phyloP scores from a whole-genome alignment of 2,113 vertebrate species.

The Sitta europaea region DNA sequence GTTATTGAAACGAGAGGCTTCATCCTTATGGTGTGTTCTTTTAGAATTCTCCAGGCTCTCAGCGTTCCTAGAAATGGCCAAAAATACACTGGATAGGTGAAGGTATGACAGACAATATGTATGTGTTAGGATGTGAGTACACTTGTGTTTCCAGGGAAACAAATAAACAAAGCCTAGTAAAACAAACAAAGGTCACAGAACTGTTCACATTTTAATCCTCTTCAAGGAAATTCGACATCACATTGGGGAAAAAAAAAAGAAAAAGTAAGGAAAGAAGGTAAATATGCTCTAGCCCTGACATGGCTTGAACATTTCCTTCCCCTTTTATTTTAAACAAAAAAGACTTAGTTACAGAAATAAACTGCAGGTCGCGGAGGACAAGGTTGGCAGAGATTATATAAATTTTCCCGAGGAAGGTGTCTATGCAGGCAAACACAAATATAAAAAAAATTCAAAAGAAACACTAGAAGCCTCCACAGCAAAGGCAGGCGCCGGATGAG shows the following conservation, averaged over 20 bases:
- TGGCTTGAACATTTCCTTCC: rapidly evolving
- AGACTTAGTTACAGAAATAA: background rate
- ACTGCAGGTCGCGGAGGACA: rapidly evolving
- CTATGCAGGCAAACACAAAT: rapidly evolving
- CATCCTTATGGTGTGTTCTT: rapidly evolving
- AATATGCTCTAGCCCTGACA: rapidly evolving
- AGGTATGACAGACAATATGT: rapidly evolving
- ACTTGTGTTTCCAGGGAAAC: rapidly evolving
- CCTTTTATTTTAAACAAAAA: rapidly evolving
- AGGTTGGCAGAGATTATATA: rapidly evolving
- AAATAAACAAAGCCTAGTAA: background rate
- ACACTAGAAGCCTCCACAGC: rapidly evolving
- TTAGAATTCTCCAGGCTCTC: too few relatives aligned
- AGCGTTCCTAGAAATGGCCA: rapidly evolving
- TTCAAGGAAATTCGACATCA: rapidly evolving
- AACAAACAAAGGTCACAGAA: background rate
- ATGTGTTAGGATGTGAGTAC: rapidly evolving
- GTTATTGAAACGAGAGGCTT: rapidly evolving
- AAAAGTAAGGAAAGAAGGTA: rapidly evolving
- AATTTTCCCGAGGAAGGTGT: rapidly evolving
- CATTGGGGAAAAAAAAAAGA: rapidly evolving
- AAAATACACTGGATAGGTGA: background rate
- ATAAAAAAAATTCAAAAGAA: rapidly evolving
- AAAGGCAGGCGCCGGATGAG: rapidly evolving
- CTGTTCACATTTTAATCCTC: rapidly evolving